Base-by-base conservation (phyloP, 1,140 invertebrate genomes). In the Diachasma alloeum region DNA sequence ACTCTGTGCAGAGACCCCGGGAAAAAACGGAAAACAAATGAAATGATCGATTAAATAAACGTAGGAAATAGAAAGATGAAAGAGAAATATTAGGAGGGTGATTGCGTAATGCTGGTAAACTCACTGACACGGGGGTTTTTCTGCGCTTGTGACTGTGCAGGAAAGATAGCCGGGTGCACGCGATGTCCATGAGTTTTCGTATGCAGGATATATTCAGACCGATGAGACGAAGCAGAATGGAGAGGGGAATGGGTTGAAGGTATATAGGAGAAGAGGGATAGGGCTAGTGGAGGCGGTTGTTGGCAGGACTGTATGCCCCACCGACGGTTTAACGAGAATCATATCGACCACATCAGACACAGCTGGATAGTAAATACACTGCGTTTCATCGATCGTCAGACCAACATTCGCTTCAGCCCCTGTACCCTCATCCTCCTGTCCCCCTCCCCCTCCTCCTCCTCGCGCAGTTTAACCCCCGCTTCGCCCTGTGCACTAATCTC, bases 301-400 rank as follows among this genome's bases (percentile, higher is more conserved):
- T 63, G 66, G 26, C 36, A 68, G 66, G 17, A 39, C n/a, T 39
- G 66, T 22, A 66, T 39, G 36, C 66, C 66, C 8, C 59, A 66
- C 59, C 31, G 31, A 39, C 42, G 42, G 78, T 83, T 84, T 84
- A 84, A 84, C 82, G 82, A 82, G 82, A 82, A 83, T 79, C 80
- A 79, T 81, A 83, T 84, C 81, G 80, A 80, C 72, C 81, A 80
- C 81, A 83, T 83, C 80, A 82, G 82, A 82, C 80, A 78, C 81
- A 79, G 78, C 81, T 77, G 66, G 76, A 72, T 80, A 78, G 78
- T 82, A 83, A 83, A 81, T 79, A 81, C 76, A 80, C 83, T 83
- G 82, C 81, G 66, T 75, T 75, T 82, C 81, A 82, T 68, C 66
- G 66, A 53, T 69, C 63, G 15, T 59, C 22, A 19, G 26, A 31